Percentiles rank a stretch among this genome's conserved stretches.
Evolutionary conservation across 2,888 invertebrate genomes (phyloP).

Genomic region (Morpho achilles): DNA sequence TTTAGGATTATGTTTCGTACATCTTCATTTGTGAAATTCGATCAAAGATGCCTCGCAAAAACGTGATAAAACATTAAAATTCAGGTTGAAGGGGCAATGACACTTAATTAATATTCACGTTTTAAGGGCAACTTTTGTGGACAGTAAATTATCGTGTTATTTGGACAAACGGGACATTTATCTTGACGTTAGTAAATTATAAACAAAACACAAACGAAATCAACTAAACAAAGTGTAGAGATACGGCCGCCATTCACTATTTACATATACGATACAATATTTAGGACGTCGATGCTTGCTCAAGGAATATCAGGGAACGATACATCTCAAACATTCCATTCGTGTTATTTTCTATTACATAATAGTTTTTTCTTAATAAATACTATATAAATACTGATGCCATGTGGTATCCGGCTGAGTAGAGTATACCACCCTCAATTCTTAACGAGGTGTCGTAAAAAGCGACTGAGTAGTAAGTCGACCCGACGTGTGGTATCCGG

Average conservation of each 20-base stretch:
- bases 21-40: no score
- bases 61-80: neutral
- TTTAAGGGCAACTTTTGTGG: conserved; percentile 14
- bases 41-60: no score
- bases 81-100: conserved; percentile 21
- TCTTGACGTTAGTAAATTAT: conserved; percentile 6
- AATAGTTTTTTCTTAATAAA: no score
- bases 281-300: conserved; percentile 36
- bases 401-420: no score
- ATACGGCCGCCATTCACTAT: conserved; percentile 40
- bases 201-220: conserved; percentile 25
- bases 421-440: no score
- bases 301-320: conserved; percentile 23
- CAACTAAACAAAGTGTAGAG: conserved; percentile 40
- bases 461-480: no score
- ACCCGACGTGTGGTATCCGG: no score
- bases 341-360: neutral
- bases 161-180: conserved; percentile 16
- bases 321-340: conserved; percentile 3
- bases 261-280: conserved; percentile 44
- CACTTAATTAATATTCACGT: conserved; percentile 9
- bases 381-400: no score
- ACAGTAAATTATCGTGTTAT: conserved; percentile 23
- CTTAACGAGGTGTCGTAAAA: no score
- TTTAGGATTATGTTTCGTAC: no score